phyloP scores from a whole-genome alignment of 2,797 vertebrate species.

The Urocyon cinereoargenteus region DNA sequence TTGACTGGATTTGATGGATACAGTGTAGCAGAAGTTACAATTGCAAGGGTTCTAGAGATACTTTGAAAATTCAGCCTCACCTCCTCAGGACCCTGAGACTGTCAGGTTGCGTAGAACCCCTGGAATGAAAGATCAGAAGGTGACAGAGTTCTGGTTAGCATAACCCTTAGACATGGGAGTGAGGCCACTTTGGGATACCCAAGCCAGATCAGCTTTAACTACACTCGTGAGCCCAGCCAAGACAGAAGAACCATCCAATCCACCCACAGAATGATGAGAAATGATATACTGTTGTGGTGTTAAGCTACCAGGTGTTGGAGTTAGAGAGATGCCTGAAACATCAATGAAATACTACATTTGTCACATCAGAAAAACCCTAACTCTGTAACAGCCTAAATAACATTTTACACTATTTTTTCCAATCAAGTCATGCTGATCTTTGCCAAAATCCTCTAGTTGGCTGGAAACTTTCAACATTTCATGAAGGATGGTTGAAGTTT shows the following conservation, averaged over 20 bases:
- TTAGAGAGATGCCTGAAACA: neutral
- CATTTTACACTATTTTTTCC: neutral
- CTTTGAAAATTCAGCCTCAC: neutral
- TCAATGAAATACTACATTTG: neutral
- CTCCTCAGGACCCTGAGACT: neutral
- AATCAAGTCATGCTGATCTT: neutral
- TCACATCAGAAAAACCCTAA: neutral
- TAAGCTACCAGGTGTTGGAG: neutral
- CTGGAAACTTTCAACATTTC: neutral
- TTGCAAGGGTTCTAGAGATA: neutral
- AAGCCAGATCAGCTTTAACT: neutral
- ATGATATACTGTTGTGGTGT: neutral
- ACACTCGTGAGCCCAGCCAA: neutral
- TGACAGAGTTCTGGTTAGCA: neutral
- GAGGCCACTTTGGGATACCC: neutral
- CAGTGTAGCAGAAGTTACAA: neutral
- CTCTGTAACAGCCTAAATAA: neutral
- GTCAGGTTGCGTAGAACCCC: neutral
- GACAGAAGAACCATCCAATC: neutral
- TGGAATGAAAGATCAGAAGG: neutral
- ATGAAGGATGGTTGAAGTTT: slow-evolving; percentile 39
- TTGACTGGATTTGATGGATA: neutral
- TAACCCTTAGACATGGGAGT: neutral
- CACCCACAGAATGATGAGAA: neutral
- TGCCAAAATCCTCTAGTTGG: slow-evolving; percentile 20